Conservation (phyloP, 2,113 vertebrate genomes). For the Micromys minutus region DNA sequence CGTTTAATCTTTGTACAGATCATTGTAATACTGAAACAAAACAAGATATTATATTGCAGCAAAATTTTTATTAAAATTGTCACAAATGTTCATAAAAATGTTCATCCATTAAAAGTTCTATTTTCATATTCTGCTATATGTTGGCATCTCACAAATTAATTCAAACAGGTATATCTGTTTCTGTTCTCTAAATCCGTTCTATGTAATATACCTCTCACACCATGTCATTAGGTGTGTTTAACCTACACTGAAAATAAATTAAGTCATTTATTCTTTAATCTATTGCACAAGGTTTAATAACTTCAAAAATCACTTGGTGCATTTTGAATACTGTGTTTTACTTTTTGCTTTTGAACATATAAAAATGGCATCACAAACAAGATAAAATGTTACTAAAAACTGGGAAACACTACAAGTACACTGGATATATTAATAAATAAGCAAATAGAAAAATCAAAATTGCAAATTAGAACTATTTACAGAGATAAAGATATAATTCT, state of each 20-base stretch:
- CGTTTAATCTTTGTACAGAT: not conserved
- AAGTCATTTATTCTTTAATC: not conserved
- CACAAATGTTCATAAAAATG: not conserved
- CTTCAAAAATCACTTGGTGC: not conserved
- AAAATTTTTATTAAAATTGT: not conserved
- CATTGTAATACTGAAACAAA: not conserved
- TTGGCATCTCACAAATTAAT: not conserved
- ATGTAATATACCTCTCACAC: not conserved
- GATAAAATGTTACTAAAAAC: not conserved
- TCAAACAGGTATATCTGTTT: not conserved
- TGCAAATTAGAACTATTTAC: not conserved
- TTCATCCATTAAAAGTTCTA: not conserved
- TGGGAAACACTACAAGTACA: too few relatives aligned
- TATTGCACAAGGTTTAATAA: not conserved
- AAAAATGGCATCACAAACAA: not conserved
- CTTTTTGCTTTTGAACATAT: not conserved
- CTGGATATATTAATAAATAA: not conserved
- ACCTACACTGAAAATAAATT: not conserved
- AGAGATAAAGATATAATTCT: too few relatives aligned
- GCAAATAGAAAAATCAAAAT: not conserved
- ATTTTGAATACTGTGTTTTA: not conserved
- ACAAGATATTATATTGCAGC: not conserved
- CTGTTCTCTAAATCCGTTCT: not conserved
- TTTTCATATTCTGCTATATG: not conserved
- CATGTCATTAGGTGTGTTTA: not conserved